These are phyloP conservation scores for Esox lucius DNA, from an alignment of 2,797 vertebrate genomes.

Conservation along the genomic window DNA sequence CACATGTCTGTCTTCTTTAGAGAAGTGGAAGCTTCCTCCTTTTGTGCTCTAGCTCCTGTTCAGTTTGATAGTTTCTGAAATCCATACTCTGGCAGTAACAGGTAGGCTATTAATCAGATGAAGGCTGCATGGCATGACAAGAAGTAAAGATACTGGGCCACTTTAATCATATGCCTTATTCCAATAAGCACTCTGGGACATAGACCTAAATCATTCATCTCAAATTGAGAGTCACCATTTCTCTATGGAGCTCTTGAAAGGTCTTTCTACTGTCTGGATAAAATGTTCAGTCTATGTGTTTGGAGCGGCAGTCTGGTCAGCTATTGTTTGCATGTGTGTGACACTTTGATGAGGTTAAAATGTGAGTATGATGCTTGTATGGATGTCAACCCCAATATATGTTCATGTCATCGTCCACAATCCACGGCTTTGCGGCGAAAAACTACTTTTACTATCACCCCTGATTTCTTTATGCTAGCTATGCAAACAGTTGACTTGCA, in stretches of 20 bases:
- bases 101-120: slow-evolving; percentile 3
- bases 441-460: no score
- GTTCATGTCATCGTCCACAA: no score
- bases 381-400: no score
- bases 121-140: neutral
- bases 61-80: neutral
- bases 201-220: neutral
- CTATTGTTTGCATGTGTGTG: neutral
- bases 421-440: no score
- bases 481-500: no score
- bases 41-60: neutral
- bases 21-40: neutral
- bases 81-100: slow-evolving; percentile 3
- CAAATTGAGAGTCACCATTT: neutral
- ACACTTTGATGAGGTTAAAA: no score
- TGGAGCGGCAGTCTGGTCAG: neutral
- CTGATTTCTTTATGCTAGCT: no score
- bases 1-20: neutral
- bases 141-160: neutral
- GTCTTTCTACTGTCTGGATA: neutral
- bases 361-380: neutral
- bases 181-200: neutral
- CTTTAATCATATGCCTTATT: neutral
- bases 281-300: slow-evolving; percentile 4
- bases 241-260: neutral